phyloP scores from a whole-genome alignment of 2,797 vertebrate genomes.

The Meda fulgida region DNA sequence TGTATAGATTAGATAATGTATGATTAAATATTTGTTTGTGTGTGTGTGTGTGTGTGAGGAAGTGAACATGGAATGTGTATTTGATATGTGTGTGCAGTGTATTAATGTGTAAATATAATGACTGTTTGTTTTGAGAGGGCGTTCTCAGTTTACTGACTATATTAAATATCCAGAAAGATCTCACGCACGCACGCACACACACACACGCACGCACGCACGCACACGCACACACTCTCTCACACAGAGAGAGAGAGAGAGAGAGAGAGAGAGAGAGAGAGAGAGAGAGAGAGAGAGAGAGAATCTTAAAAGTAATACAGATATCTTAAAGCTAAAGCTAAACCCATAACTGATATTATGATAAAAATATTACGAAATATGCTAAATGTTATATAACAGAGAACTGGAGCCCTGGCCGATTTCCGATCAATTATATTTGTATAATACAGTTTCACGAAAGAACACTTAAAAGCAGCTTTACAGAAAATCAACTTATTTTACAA shows the following conservation, averaged over 20 bases:
- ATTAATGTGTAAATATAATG: slow-evolving; percentile 39
- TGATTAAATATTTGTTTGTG: not conserved
- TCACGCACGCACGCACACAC: slow-evolving; percentile 36
- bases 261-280: too few species aligned
- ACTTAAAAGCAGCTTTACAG: not conserved
- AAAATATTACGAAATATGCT: not conserved
- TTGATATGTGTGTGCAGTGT: slow-evolving; percentile 36
- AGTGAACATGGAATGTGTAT: slow-evolving; percentile 41
- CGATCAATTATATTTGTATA: not conserved
- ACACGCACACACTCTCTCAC: slow-evolving; percentile 3
- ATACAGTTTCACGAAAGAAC: not conserved
- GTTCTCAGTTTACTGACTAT: slow-evolving; percentile 58
- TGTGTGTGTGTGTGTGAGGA: slow-evolving; percentile 18
- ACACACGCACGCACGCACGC: slow-evolving; percentile 30
- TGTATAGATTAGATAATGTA: not conserved
- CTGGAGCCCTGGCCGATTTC: not conserved
- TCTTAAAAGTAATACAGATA: not conserved
- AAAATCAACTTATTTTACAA: not conserved
- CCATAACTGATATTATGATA: not conserved
- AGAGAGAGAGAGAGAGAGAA: too few species aligned
- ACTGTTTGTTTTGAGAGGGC: slow-evolving; percentile 52
- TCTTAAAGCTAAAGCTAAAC: not conserved
- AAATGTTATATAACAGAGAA: not conserved
- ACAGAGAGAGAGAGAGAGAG: too few species aligned
- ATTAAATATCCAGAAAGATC: slow-evolving; percentile 33